Percentiles rank a stretch among this genome's conserved stretches.
phyloP scores from a whole-genome alignment of 2,888 invertebrate genomes.

The Steinernema carpocapsae region DNA sequence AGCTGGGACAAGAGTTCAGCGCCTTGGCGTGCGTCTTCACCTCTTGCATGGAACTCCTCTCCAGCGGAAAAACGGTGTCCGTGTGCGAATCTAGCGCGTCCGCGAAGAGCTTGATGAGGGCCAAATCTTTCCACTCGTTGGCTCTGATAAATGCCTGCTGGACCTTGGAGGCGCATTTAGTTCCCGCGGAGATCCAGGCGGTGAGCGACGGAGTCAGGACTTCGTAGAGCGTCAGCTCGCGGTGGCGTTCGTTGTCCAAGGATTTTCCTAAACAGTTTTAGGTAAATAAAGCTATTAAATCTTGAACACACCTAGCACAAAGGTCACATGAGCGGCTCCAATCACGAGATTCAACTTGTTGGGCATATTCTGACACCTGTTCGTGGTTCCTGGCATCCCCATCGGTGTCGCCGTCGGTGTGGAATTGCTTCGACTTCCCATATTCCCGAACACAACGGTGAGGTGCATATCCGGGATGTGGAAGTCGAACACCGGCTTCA shows the following conservation, averaged over 20 bases:
- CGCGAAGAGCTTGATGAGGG: conserved; percentile 49
- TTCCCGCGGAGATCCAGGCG: conserved; percentile 54
- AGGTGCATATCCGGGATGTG: conserved; percentile 40
- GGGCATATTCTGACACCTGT: neutral
- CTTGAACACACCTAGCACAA: conserved; percentile 37
- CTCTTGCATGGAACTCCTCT: conserved; percentile 39
- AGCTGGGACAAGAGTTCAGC: conserved; percentile 55
- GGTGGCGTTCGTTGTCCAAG: conserved; percentile 41
- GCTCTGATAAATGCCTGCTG: neutral
- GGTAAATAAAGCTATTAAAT: conserved; percentile 26
- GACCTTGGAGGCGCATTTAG: conserved; percentile 24
- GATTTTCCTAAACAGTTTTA: conserved; percentile 38
- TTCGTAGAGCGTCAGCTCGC: conserved; percentile 63
- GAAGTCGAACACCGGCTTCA: conserved; percentile 44
- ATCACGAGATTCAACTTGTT: conserved; percentile 40
- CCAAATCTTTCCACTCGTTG: conserved; percentile 43
- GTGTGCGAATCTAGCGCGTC: conserved; percentile 51
- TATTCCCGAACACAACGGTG: neutral
- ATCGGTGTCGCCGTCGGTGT: neutral
- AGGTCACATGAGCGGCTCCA: conserved; percentile 38
- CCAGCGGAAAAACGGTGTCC: conserved; percentile 36
- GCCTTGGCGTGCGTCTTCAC: conserved; percentile 41
- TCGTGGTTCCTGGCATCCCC: conserved; percentile 2
- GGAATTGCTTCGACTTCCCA: conserved; percentile 36
- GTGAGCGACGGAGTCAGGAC: conserved; percentile 58